Base-by-base conservation (phyloP, 2,888 invertebrate genomes). In the Lepas anatifera region DNA sequence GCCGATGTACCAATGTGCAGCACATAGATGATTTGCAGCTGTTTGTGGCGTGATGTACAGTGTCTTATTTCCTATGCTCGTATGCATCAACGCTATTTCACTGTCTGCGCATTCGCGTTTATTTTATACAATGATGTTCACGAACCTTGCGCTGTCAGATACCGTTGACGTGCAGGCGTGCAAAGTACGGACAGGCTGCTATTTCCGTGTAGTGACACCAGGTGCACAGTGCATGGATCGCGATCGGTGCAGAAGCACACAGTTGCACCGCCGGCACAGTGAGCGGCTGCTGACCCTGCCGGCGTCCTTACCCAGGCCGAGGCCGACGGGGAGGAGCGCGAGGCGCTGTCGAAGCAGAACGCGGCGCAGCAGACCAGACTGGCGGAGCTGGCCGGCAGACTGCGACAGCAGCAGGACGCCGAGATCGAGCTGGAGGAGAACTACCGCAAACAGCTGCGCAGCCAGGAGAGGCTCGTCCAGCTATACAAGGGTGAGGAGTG, bases 391-490 rank as follows among this genome's bases (percentile, higher is more conserved):
- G 84, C 87, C 3, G 84, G 87, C 74, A 87, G 88, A 74, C 81
- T 92, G 72, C 85, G 87, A 77, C 86, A 87, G 76, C 89, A 90
- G 73, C 85, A 87, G 75, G 89, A 90, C 77, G 84, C 87, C 73
- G 86, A 90, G 71, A 78, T 81, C 3, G 82, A 85, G 73, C 81
- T 92, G 84, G 84, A 86, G 78, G 85, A 92, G 73, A 87, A 86
- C 75, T 88, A 86, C 76, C 85, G 87, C 77, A 86, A 89, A 76
- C 95, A 97, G 82, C 81, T 95, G 27, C 86, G 88, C 72, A 89
- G 93, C 4, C 93, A 94, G 81, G 87, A 87, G 0, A 90, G 90
- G 81, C 82, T 96, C 70, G 87, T 90, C 3, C 88, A 90, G 74
- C 81, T 95, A 18, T 93, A 94, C 77, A 92, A 92, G 82, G 86